Percentiles rank a stretch among this genome's conserved stretches.
Evolutionary conservation across 1,140 invertebrate genomes (phyloP).

Genomic region (Drosophila grimshawi): DNA sequence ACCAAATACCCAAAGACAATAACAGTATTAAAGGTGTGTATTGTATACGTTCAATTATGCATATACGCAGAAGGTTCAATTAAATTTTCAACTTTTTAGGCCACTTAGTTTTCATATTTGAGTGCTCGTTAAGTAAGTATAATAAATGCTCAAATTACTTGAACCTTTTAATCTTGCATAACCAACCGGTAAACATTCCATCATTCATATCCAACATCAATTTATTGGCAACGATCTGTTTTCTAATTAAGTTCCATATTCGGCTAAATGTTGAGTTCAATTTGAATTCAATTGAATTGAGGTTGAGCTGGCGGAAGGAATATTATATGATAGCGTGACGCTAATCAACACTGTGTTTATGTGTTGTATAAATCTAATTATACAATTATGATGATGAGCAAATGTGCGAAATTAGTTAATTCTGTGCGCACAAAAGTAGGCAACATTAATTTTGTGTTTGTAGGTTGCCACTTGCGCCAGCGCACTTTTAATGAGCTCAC

Average conservation of each 20-base stretch:
- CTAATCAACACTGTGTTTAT: constrained; percentile 34
- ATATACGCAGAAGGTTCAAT: background rate
- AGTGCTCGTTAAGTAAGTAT: too few relatives aligned
- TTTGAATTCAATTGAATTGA: constrained; percentile 6
- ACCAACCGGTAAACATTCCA: background rate
- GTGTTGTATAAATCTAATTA: constrained; percentile 46
- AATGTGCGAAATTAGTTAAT: constrained; percentile 61
- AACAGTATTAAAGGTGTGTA: constrained; percentile 2
- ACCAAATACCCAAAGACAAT: constrained; percentile 2
- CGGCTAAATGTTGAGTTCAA: background rate
- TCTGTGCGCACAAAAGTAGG: constrained; percentile 66
- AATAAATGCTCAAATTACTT: background rate
- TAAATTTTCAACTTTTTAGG: background rate
- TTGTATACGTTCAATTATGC: constrained; percentile 17
- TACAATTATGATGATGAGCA: constrained; percentile 49
- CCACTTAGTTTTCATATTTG: too few relatives aligned
- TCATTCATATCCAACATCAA: background rate
- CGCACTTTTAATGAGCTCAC: constrained; percentile 70
- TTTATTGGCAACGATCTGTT: background rate
- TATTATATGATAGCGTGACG: background rate
- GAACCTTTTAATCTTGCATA: background rate
- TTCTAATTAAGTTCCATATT: too few relatives aligned
- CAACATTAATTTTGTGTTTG: constrained; percentile 55
- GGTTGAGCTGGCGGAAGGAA: background rate
- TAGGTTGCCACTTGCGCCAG: constrained; percentile 29